Conservation (phyloP, 2,888 invertebrate species). For the Digitonthophagus gazella region DNA sequence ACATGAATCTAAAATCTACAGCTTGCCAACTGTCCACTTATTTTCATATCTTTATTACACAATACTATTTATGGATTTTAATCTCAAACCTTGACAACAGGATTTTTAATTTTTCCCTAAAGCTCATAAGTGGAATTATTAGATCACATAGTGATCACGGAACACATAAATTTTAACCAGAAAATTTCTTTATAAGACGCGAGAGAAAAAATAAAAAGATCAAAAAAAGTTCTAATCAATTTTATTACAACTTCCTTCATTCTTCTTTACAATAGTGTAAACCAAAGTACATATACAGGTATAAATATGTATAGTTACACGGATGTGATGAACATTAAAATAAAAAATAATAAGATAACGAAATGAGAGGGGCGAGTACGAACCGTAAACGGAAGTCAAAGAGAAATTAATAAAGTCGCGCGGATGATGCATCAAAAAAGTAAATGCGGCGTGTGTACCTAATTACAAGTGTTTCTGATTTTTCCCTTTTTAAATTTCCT, state of each 20-base stretch:
- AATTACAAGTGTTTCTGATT: conserved; percentile 19
- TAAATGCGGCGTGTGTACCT: conserved; percentile 22
- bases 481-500: neutral
- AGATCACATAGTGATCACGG: too few relatives aligned
- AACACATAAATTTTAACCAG: too few relatives aligned
- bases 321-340: conserved; percentile 4
- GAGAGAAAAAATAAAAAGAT: neutral
- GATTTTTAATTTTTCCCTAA: neutral
- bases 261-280: conserved; percentile 5
- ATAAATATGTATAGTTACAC: conserved; percentile 16
- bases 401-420: neutral
- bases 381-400: neutral
- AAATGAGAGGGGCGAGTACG: neutral
- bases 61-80: neutral
- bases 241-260: conserved; percentile 4
- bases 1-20: too few relatives aligned
- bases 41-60: too few relatives aligned
- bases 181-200: too few relatives aligned
- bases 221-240: conserved; percentile 11
- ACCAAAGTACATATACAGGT: conserved; percentile 16
- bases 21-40: too few relatives aligned
- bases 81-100: neutral
- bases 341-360: neutral
- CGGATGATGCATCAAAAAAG: neutral
- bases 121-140: neutral